Evolutionary conservation across 2,797 vertebrate species (phyloP), one percentile per base, ranked within the genome.

Genomic region (Otolemur crassicaudatus): DNA sequence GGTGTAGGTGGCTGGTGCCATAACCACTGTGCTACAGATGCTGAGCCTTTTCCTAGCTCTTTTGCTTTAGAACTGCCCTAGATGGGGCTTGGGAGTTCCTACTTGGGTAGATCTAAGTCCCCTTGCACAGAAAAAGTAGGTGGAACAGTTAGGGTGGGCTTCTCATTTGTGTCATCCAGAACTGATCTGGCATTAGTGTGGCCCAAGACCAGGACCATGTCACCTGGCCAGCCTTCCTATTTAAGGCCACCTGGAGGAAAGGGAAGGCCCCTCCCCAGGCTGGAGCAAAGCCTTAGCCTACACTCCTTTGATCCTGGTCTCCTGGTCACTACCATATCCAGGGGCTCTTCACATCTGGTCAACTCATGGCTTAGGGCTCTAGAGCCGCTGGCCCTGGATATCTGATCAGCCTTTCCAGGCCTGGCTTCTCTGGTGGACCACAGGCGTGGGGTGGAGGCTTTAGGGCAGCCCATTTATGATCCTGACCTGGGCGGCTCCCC

Each of bases 401-500:
- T 53, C 73, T 92, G 72, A 73, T 37, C 34, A 81, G 80, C 53
- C 46, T 49, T 70, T 94, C 77, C 22, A 31, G 72, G 19, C 80
- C 67, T 77, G 27, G 34, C 73, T 85, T 56, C 77, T 87, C 73
- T 0, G 3, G 58, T 49, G 86, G 75, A 56, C 77, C 27, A 11
- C 3, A 7, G 69, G 75, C 29, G 56, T 27, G 20, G 88, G 90
- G 87, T 92, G 92, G 96, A 95, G 94, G 61, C 80, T 82, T 96
- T 58, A 31, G 94, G 65, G 86, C 80, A 17, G 94, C 80, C 91
- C 85, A 61, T 93, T 95, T 89, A 77, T 92, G 96, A 96, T 97
- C 87, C 92, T 65, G 87, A 80, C 53, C 91, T 96, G 96, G 97
- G 96, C 96, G 97, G 85, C 91, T 97, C 97, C 97, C 87, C n/a